phyloP scores from a whole-genome alignment of 2,797 vertebrate species.

The Malacoctenus gilli region DNA sequence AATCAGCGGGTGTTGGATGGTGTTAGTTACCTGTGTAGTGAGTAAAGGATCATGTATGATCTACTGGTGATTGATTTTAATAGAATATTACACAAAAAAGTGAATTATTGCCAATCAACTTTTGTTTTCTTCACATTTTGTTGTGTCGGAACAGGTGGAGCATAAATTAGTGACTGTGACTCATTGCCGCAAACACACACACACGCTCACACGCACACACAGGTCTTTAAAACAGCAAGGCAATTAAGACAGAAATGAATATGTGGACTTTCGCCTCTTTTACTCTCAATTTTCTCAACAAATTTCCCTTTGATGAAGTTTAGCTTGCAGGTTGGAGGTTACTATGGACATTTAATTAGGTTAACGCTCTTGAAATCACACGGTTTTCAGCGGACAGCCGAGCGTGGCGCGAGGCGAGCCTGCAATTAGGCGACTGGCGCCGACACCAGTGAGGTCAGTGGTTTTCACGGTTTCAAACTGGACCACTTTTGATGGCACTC shows the following conservation, averaged over 20 bases:
- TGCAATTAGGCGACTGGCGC: not conserved
- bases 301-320: constrained; percentile 28
- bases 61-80: not conserved
- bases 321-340: constrained; percentile 34
- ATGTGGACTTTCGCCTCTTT: constrained; percentile 2
- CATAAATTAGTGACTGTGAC: constrained; percentile 9
- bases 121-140: not conserved
- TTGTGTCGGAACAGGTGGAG: constrained; percentile 1
- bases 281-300: constrained; percentile 18
- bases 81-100: not conserved
- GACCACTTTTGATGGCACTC: not conserved
- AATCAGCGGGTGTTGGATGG: too few species aligned
- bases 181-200: too few species aligned
- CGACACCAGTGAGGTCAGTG: not conserved
- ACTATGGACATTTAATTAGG: constrained; percentile 37
- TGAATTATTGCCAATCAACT: not conserved
- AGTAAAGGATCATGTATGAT: too few species aligned
- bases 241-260: constrained; percentile 9
- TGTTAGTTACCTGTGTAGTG: too few species aligned
- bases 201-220: not conserved
- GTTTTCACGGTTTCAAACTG: not conserved
- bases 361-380: constrained; percentile 30
- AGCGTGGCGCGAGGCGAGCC: constrained; percentile 11
- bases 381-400: constrained; percentile 23
- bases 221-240: not conserved